Evolutionary conservation across 2,888 invertebrate genomes (phyloP).

Genomic region (Bhutanitis thaidina): DNA sequence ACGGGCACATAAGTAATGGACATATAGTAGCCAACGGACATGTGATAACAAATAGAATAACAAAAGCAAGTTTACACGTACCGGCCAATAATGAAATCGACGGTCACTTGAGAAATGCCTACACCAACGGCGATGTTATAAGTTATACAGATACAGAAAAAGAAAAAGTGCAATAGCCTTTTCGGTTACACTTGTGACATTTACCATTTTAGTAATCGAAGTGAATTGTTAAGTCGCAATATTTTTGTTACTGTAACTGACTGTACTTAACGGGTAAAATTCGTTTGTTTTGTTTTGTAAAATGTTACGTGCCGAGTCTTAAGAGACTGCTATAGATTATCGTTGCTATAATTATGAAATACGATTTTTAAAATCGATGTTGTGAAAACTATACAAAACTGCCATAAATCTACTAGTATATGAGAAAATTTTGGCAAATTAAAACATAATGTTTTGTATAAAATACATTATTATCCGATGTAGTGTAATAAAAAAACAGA

Average conservation of each 20-base stretch:
- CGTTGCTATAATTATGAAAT: not conserved
- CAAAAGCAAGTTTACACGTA: conserved; percentile 4
- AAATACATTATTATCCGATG: too few relatives aligned
- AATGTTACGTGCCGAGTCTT: conserved; percentile 5
- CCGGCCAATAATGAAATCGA: conserved; percentile 17
- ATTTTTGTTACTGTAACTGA: not conserved
- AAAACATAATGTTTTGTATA: too few relatives aligned
- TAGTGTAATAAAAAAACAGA: too few relatives aligned
- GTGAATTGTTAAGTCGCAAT: conserved; percentile 9
- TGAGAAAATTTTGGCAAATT: too few relatives aligned
- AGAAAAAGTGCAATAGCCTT: conserved; percentile 60
- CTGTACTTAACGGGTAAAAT: not conserved
- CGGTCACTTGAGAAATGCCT: conserved; percentile 32
- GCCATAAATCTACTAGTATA: too few relatives aligned
- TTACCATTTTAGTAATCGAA: conserved; percentile 19
- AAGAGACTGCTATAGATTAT: conserved; percentile 14
- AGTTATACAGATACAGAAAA: conserved; percentile 40
- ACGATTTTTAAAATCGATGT: too few relatives aligned
- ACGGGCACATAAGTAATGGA: conserved; percentile 24
- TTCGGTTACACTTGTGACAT: conserved; percentile 15
- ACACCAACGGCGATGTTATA: conserved; percentile 36
- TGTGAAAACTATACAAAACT: too few relatives aligned
- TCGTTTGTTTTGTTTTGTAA: not conserved
- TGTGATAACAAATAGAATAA: conserved; percentile 6
- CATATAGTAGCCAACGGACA: conserved; percentile 29